Percentiles rank a stretch among this genome's conserved stretches.
These are phyloP conservation scores for Eristalinus aeneus DNA, from an alignment of 2,888 invertebrate species.

Conservation along the genomic window DNA sequence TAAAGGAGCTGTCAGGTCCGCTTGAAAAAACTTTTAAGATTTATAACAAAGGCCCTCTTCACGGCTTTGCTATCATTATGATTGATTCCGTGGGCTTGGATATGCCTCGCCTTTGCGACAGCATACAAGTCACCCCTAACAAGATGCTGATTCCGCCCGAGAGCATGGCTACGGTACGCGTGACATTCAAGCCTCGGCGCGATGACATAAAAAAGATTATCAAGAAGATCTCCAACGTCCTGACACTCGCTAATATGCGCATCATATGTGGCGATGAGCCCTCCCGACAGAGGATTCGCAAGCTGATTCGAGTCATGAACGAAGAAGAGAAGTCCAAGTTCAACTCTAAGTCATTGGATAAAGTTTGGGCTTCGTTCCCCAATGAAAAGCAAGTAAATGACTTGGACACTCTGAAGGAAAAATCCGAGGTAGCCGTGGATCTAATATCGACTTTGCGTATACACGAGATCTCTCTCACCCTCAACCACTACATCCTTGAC, in stretches of 20 bases:
- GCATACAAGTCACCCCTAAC: constrained; percentile 80
- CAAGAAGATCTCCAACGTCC: constrained; percentile 77
- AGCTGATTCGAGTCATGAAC: constrained; percentile 75
- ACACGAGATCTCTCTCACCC: constrained; percentile 78
- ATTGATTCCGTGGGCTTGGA: constrained; percentile 77
- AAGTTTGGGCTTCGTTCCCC: constrained; percentile 76
- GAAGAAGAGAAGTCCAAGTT: constrained; percentile 75
- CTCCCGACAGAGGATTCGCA: constrained; percentile 80
- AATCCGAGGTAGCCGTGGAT: constrained; percentile 75
- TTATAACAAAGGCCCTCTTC: constrained; percentile 83
- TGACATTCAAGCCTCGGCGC: constrained; percentile 81
- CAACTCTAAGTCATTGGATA: constrained; percentile 74
- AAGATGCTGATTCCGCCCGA: constrained; percentile 81
- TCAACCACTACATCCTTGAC: constrained; percentile 77
- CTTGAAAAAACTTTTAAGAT: constrained; percentile 81
- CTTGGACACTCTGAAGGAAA: constrained; percentile 75
- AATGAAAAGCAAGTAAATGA: constrained; percentile 75
- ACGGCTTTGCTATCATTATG: constrained; percentile 81
- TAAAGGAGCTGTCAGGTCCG: constrained; percentile 80
- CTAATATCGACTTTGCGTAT: constrained; percentile 76
- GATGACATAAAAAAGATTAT: constrained; percentile 80
- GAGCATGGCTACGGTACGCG: constrained; percentile 77
- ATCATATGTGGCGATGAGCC: constrained; percentile 82
- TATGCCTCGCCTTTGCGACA: constrained; percentile 76
- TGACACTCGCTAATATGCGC: constrained; percentile 81